Base-by-base conservation (phyloP, 2,113 vertebrate species). In the Columba livia region DNA sequence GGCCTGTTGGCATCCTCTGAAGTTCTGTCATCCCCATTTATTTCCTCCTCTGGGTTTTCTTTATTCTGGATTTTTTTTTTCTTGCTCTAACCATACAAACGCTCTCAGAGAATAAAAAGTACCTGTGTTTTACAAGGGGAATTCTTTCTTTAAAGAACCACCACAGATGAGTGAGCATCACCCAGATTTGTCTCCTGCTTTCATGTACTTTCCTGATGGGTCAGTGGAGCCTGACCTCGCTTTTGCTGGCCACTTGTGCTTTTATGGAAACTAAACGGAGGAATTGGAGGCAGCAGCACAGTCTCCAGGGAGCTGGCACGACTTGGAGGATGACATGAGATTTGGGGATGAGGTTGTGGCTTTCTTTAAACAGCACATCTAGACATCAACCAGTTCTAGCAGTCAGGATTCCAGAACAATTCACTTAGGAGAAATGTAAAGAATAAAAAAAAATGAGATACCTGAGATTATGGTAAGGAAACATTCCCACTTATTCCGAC, bases 191-290 rank as follows among this genome's bases (percentile, higher is more conserved):
- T 70, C 81, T 91, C 23, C 66, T 75, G 38, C 61, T 92, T 93
- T 93, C 67, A 48, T 80, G 56, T 71, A 9, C 56, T 84, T 87
- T 84, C 28, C 58, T 65, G 74, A 61, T 75, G 89, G 95, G 87
- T 95, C n/a, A 12, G 53, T 82, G 91, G 40, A 91, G 66, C 80
- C 66, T 79, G 87, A 89, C 94, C 89, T 94, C 62, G 40, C 81
- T 95, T 72, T 48, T 2, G 24, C 47, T 53, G 84, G 36, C 50
- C 58, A 47, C 78, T 92, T 2, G 1, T 82, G 70, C 65, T 84
- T 84, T 83, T 67, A 36, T 38, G 92, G 83, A 62, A 36, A 47
- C 38, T 31, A 40, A 88, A 72, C 2, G 0, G 50, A 57, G 50
- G 16, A 57, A 20, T 65, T 53, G 17, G 57, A 89, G 87, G 84